Base-by-base conservation (phyloP, 1,140 invertebrate genomes). In the Cardiocondyla obscurior region DNA sequence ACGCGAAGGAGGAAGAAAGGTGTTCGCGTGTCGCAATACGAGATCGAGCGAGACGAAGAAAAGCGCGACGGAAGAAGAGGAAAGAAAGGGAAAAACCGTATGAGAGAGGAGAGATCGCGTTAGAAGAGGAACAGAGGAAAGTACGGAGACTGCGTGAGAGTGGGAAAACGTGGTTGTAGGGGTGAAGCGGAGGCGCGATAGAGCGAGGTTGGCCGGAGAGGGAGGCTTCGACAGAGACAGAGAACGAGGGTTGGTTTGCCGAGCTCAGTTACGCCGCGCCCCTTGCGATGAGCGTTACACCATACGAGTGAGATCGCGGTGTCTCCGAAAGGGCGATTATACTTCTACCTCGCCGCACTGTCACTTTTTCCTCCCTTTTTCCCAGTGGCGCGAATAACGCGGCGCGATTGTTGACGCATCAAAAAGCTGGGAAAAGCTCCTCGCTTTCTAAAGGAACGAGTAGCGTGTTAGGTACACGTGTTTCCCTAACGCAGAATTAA, bases 201-300 rank as follows among this genome's bases (percentile, higher is more conserved):
- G 69, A 62, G 33, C 53, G 70, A 42, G 53, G n/a, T 16, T 70
- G 65, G 28, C 12, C 8, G n/a, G 77, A 44, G 74, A 60, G 72
- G 74, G 60, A 65, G 19, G 60, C 58, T 58, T 76, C 70, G 86
- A 62, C 73, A 44, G 88, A 88, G 84, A 76, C 57, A 73, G 84
- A 83, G 85, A 58, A 73, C 72, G 85, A 88, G 46, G 89, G 90
- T 91, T 86, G 90, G 90, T 82, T 89, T 82, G 81, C 74, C 86
- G 86, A 85, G 90, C 81, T 92, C 92, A 93, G 93, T 93, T 91
- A 91, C 92, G 92, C 93, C 92, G 93, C 92, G 92, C 92, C 93
- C 93, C 92, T 93, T 90, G 91, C 90, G 92, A 93, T 84, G 90
- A 90, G 93, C 93, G 93, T 92, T 91, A 86, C 87, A 87, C 89